These are phyloP conservation scores for Stegastes partitus DNA, from an alignment of 2,113 vertebrate genomes.

Conservation along the genomic window DNA sequence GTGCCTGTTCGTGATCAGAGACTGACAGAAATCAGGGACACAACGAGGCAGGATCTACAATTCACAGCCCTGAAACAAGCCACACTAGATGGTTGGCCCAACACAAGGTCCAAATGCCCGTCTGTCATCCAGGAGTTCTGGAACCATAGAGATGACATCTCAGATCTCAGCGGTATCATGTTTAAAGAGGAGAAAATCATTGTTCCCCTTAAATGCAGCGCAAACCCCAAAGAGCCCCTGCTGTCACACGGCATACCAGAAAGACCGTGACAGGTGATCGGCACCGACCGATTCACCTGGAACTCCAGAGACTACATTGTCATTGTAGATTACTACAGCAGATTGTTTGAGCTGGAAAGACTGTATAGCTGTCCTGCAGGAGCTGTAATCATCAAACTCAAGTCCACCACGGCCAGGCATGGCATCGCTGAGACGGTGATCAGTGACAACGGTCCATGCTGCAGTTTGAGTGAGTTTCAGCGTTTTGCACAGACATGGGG, in stretches of 20 bases:
- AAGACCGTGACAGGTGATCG: neutral
- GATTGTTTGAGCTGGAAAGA: slow-evolving; percentile 19
- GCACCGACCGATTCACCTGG: slow-evolving; percentile 15
- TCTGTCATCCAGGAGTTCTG: no score
- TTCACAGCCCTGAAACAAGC: no score
- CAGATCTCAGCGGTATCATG: no score
- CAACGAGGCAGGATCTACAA: neutral
- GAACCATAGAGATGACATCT: slow-evolving; percentile 28
- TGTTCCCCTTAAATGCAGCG: no score
- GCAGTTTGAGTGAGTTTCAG: no score
- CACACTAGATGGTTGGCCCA: no score
- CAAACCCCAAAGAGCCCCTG: slow-evolving; percentile 35
- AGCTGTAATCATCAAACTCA: slow-evolving; percentile 15
- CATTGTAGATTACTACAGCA: slow-evolving; percentile 21
- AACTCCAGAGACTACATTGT: slow-evolving; percentile 15
- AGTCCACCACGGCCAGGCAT: slow-evolving; percentile 19
- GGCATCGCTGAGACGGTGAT: neutral
- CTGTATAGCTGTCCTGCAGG: neutral
- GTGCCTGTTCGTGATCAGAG: slow-evolving; percentile 11
- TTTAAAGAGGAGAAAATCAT: no score
- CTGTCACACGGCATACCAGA: slow-evolving; percentile 17
- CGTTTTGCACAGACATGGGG: no score
- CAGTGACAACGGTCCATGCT: neutral
- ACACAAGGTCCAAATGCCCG: no score
- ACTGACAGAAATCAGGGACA: neutral